Percentiles rank a stretch among this genome's conserved stretches.
Evolutionary conservation across 1,140 invertebrate genomes (phyloP).

Genomic region (Micrasema longulum): DNA sequence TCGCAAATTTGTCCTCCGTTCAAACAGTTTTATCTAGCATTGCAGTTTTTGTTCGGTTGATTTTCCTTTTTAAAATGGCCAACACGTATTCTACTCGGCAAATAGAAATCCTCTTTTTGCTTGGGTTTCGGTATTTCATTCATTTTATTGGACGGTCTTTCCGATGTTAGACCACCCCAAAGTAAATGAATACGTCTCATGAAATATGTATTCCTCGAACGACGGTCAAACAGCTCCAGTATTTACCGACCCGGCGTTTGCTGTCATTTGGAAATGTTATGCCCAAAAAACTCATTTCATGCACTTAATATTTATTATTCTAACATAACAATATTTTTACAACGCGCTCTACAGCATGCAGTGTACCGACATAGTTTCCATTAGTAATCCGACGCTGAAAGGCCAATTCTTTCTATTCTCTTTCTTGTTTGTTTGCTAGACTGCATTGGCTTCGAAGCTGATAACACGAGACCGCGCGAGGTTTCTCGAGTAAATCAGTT

Average conservation of each 20-base stretch:
- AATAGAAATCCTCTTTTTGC: constrained; percentile 29
- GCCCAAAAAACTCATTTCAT: too few species aligned
- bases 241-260: constrained; percentile 38
- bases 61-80: constrained; percentile 38
- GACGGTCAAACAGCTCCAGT: constrained; percentile 42
- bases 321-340: too few species aligned
- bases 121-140: constrained; percentile 16
- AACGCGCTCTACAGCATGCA: too few species aligned
- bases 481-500: constrained; percentile 15
- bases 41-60: constrained; percentile 30
- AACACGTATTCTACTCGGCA: constrained; percentile 29
- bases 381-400: too few species aligned
- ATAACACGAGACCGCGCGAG: constrained; percentile 8
- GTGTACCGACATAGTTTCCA: too few species aligned
- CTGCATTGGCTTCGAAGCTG: constrained; percentile 11
- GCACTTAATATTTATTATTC: too few species aligned
- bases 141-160: constrained; percentile 30
- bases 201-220: constrained; percentile 44
- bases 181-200: constrained; percentile 44
- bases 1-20: constrained; percentile 20
- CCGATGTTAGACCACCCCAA: constrained; percentile 23
- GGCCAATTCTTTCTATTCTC: too few species aligned
- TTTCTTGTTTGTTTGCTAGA: background rate
- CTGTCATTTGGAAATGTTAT: constrained; percentile 22
- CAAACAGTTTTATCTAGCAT: constrained; percentile 31